These are phyloP conservation scores for Ochotona princeps DNA, from an alignment of 2,113 vertebrate genomes.

Conservation along the genomic window DNA sequence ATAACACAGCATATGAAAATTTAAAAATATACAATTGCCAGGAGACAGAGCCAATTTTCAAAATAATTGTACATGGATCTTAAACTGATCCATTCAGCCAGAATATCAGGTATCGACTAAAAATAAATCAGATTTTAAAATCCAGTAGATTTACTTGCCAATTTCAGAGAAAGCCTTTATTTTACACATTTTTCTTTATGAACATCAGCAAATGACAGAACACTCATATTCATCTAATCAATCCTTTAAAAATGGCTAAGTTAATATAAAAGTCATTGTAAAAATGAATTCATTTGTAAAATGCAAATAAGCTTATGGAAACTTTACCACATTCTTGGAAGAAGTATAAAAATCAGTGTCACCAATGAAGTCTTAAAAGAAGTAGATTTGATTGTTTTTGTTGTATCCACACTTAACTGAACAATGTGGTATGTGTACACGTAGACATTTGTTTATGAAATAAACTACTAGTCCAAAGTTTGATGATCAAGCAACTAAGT, in stretches of 20 bases:
- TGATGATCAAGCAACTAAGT: background rate
- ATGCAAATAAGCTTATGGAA: background rate
- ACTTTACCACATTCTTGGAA: background rate
- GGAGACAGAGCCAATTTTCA: background rate
- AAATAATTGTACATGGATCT: background rate
- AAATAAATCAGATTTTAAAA: background rate
- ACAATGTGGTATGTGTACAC: too few species aligned
- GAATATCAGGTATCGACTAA: background rate
- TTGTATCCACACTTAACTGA: background rate
- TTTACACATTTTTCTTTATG: background rate
- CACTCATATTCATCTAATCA: background rate
- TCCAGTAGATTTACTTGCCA: background rate
- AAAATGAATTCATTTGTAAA: background rate
- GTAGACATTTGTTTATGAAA: background rate
- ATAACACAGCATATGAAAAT: background rate
- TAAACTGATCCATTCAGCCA: background rate
- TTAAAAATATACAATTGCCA: background rate
- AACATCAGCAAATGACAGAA: background rate
- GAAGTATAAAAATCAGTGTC: background rate
- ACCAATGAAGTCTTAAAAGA: background rate
- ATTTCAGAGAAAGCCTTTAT: rapidly evolving
- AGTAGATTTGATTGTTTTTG: background rate
- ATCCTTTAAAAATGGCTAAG: background rate
- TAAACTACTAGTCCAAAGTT: background rate
- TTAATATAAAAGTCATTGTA: background rate